Evolutionary conservation across 1,140 invertebrate genomes (phyloP).

Genomic region (Brachionus paranguensis): DNA sequence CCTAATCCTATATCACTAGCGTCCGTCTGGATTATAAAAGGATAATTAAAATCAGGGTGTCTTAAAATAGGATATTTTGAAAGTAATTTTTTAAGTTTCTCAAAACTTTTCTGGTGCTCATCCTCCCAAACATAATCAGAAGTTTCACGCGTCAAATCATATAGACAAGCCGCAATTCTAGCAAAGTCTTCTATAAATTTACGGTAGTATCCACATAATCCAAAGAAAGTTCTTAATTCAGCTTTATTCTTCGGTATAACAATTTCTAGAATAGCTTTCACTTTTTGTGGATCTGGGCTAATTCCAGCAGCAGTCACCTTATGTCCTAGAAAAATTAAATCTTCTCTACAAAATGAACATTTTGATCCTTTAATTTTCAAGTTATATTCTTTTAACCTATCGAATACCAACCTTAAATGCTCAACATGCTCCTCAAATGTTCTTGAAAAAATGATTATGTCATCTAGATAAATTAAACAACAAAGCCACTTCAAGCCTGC

Average conservation of each 20-base stretch:
- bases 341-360: not conserved
- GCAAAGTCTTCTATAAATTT: constrained; percentile 46
- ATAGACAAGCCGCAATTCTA: constrained; percentile 42
- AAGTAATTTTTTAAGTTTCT: not conserved
- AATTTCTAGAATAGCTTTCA: not conserved
- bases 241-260: not conserved
- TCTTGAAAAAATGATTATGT: no score
- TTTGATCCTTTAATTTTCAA: constrained; percentile 43
- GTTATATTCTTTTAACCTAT: constrained; percentile 43
- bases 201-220: no score
- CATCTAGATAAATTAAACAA: not conserved
- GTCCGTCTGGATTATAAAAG: constrained; percentile 41
- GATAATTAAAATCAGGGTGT: not conserved
- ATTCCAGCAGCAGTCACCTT: constrained; percentile 40
- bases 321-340: constrained; percentile 53
- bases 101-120: not conserved
- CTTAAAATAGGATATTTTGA: not conserved
- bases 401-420: not conserved
- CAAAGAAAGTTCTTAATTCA: not conserved
- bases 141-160: not conserved
- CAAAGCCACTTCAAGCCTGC: not conserved
- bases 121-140: not conserved
- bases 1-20: constrained; percentile 33
- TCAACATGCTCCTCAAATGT: not conserved
- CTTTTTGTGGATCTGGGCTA: not conserved